These are phyloP conservation scores for Zosterops japonicus DNA, from an alignment of 2,113 vertebrate species.

Conservation along the genomic window DNA sequence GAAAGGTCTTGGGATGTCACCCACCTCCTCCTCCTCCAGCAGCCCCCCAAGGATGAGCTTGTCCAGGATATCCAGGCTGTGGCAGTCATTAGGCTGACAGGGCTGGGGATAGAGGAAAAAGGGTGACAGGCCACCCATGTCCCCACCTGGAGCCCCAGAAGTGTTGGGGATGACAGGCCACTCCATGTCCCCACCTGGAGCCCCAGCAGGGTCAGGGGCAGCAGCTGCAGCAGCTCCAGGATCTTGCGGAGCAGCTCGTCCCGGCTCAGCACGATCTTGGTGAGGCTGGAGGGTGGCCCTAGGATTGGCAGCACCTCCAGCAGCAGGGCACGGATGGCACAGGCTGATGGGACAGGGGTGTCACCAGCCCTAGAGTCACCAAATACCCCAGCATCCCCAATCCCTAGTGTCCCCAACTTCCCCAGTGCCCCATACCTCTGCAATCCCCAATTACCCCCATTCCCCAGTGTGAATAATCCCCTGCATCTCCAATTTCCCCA, in stretches of 20 bases:
- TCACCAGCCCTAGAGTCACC: neutral
- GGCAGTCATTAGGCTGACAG: constrained; percentile 80
- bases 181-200: constrained; percentile 70
- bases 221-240: constrained; percentile 82
- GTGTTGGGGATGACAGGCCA: neutral
- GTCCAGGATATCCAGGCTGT: constrained; percentile 84
- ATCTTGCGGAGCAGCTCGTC: constrained; percentile 79
- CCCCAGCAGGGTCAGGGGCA: constrained; percentile 74
- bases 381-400: neutral
- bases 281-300: constrained; percentile 38
- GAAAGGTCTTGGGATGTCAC: neutral
- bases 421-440: neutral
- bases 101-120: constrained; percentile 75
- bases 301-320: constrained; percentile 70
- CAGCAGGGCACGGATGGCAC: constrained; percentile 83
- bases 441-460: no score
- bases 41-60: constrained; percentile 87
- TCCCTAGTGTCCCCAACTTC: neutral
- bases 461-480: neutral
- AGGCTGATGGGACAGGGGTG: constrained; percentile 69
- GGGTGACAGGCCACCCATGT: neutral
- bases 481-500: neutral
- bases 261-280: constrained; percentile 78
- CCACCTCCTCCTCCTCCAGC: constrained; percentile 88
- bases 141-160: constrained; percentile 78